phyloP scores from a whole-genome alignment of 30 jellyfish, hydroid and myxozoan species.

The Hydractinia echinata region DNA sequence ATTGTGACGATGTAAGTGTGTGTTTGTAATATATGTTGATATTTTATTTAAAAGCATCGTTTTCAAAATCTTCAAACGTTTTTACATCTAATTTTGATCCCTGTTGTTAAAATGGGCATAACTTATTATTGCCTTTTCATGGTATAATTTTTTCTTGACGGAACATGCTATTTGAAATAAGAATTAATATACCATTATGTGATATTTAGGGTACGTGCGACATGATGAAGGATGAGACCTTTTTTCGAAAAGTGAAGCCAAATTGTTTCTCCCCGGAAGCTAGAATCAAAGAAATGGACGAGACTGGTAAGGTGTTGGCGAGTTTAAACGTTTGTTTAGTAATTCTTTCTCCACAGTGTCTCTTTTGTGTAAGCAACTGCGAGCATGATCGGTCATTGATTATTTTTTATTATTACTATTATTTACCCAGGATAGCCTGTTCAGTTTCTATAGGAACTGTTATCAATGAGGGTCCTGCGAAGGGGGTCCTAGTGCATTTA shows the following conservation, averaged over 20 bases:
- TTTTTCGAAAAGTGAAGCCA: slow-evolving; percentile 75
- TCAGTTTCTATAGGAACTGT: no score
- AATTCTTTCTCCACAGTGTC: no score
- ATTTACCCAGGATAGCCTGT: no score
- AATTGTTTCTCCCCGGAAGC: slow-evolving; percentile 91
- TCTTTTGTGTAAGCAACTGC: no score
- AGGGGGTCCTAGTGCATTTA: no score
- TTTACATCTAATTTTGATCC: no score
- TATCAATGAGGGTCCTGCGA: no score
- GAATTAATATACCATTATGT: not conserved
- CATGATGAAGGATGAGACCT: slow-evolving; percentile 86
- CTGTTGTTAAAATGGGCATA: no score
- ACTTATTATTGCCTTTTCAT: no score
- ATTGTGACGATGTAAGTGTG: slow-evolving; percentile 41
- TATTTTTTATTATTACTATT: no score
- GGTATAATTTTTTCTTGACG: not conserved
- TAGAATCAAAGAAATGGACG: slow-evolving; percentile 88
- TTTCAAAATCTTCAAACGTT: not conserved
- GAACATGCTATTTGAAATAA: not conserved
- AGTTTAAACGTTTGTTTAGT: no score
- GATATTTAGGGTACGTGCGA: slow-evolving; percentile 46
- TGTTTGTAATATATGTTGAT: not conserved
- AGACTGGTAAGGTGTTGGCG: slow-evolving; percentile 40
- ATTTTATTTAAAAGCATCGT: not conserved
- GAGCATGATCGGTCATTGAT: no score